Evolutionary conservation across 2,113 vertebrate genomes (phyloP).

Genomic region (Python bivittatus): DNA sequence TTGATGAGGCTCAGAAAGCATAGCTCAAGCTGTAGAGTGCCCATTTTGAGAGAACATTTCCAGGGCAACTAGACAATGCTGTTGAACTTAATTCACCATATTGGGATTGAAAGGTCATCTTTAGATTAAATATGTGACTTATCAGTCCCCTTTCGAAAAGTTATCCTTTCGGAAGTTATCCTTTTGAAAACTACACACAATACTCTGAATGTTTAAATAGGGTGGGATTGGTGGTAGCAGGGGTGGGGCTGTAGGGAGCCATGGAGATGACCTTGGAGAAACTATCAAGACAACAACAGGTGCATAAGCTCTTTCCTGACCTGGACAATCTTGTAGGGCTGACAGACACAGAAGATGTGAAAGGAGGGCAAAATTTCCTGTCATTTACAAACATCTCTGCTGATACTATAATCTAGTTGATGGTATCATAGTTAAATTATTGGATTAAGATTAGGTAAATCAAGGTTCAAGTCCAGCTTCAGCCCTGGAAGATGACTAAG

Average conservation of each 20-base stretch:
- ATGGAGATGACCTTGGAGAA: no score
- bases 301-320: no score
- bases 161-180: no score
- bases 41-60: constrained; percentile 32
- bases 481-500: no score
- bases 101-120: not conserved
- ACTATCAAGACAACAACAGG: no score
- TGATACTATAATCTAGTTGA: not conserved
- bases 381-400: not conserved
- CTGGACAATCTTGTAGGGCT: no score
- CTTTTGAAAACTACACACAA: constrained; percentile 14
- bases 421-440: no score
- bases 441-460: no score
- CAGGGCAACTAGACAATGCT: constrained; percentile 17
- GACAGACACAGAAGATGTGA: not conserved
- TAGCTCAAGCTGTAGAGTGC: not conserved
- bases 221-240: not conserved
- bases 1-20: not conserved
- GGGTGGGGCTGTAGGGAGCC: no score
- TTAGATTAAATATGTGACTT: not conserved
- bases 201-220: not conserved
- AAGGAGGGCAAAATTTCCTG: not conserved
- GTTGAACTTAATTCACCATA: constrained; percentile 36
- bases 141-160: fast-evolving
- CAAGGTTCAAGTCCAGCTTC: no score